A percentile compares a stretch with the other conserved stretches of the same genome.
These are phyloP conservation scores for Amblyornis subalaris DNA, from an alignment of 2,113 vertebrate genomes.

Conservation along the genomic window DNA sequence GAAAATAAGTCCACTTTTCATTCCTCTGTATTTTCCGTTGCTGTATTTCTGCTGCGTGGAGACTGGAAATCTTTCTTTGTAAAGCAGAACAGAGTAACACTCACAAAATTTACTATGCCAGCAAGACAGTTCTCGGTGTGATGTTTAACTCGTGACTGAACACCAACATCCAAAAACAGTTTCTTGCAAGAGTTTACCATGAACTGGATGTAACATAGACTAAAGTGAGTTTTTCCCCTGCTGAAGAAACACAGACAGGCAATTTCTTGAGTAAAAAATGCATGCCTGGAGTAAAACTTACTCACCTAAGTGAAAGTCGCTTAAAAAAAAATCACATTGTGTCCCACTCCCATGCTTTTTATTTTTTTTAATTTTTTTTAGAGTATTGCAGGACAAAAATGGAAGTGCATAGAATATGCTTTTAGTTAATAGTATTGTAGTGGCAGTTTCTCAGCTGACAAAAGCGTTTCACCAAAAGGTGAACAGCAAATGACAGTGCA, in stretches of 20 bases:
- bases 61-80: background rate
- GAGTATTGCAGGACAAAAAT: background rate
- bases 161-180: rapidly evolving
- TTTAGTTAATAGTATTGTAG: background rate
- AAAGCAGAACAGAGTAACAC: background rate
- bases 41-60: background rate
- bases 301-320: background rate
- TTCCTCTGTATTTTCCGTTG: background rate
- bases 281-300: background rate
- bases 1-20: background rate
- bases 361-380: too few species aligned
- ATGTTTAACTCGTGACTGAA: background rate
- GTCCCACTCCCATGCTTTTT: rapidly evolving
- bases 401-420: background rate
- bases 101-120: background rate
- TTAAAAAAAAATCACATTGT: rapidly evolving
- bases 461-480: background rate
- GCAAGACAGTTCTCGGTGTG: background rate
- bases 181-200: background rate
- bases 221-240: background rate
- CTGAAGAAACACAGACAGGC: background rate
- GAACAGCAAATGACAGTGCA: background rate
- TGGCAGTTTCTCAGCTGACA: background rate
- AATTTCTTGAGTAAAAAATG: background rate
- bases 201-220: background rate